Percentiles rank a stretch among this genome's conserved stretches.
Conservation (phyloP, 2,888 invertebrate species). For the Acronicta leporina region DNA sequence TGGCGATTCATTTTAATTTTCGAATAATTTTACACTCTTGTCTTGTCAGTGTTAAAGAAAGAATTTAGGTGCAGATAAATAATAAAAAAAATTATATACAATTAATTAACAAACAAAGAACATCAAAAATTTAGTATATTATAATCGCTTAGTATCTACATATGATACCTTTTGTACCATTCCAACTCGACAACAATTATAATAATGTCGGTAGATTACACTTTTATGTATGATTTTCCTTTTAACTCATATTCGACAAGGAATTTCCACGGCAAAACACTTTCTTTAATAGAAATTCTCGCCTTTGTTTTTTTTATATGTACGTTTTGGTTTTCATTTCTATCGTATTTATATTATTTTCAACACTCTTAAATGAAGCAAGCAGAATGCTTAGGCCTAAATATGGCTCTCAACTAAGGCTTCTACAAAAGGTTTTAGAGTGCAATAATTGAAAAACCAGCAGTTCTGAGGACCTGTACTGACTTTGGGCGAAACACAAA, state of each 20-base stretch:
- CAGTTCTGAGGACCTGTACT: constrained; percentile 17
- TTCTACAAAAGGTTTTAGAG: neutral
- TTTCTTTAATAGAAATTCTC: constrained; percentile 3
- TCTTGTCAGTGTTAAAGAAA: too few relatives aligned
- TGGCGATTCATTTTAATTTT: constrained; percentile 34
- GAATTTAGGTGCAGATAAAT: neutral
- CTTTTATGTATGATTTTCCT: constrained; percentile 4
- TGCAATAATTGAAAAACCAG: neutral
- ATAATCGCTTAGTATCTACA: constrained; percentile 1
- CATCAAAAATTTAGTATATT: constrained; percentile 6
- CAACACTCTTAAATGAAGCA: neutral
- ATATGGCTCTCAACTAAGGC: neutral
- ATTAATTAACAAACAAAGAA: neutral
- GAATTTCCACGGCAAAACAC: neutral
- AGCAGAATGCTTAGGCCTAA: constrained; percentile 36
- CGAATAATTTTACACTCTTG: constrained; percentile 6
- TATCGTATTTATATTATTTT: too few relatives aligned
- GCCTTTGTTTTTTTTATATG: too few relatives aligned
- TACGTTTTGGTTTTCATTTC: too few relatives aligned
- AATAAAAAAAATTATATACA: constrained; percentile 7
- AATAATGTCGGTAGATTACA: constrained; percentile 3
- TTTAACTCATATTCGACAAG: neutral
- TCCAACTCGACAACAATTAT: constrained; percentile 7
- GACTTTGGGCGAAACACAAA: constrained; percentile 32
- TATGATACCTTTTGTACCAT: neutral